phyloP scores from a whole-genome alignment of 1,140 invertebrate species.

The Lineus longissimus region DNA sequence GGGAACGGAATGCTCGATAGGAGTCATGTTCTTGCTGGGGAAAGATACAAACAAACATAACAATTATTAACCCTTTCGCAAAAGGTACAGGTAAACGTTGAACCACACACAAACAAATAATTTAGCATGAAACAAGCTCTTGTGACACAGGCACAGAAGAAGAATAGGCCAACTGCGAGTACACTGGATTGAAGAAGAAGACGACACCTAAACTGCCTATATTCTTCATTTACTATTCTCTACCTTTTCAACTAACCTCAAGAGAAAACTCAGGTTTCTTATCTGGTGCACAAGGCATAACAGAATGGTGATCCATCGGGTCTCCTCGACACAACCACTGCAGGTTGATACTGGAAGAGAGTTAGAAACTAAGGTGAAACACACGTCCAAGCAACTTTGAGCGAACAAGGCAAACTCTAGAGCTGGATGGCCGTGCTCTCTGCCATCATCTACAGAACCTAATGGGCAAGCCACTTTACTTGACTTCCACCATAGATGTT shows the following conservation, averaged over 20 bases:
- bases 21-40: slow-evolving; percentile 66
- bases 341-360: slow-evolving; percentile 65
- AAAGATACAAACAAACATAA: slow-evolving; percentile 12
- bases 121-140: neutral
- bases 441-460: no score
- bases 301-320: slow-evolving; percentile 92
- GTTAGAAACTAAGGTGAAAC: slow-evolving; percentile 3
- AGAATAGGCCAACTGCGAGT: neutral
- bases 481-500: no score
- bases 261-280: slow-evolving; percentile 94
- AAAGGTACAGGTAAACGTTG: no score
- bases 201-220: slow-evolving; percentile 11
- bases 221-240: neutral
- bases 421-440: no score
- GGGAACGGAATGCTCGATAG: slow-evolving; percentile 82
- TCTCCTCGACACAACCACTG: slow-evolving; percentile 89
- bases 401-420: slow-evolving; percentile 65
- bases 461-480: no score
- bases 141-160: neutral
- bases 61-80: no score
- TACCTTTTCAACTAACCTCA: slow-evolving; percentile 30
- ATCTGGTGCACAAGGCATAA: slow-evolving; percentile 93
- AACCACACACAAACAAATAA: neutral
- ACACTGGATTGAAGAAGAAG: neutral
- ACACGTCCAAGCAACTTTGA: slow-evolving; percentile 66